Base-by-base conservation (phyloP, 1,140 invertebrate species). In the Frieseomelitta varia region DNA sequence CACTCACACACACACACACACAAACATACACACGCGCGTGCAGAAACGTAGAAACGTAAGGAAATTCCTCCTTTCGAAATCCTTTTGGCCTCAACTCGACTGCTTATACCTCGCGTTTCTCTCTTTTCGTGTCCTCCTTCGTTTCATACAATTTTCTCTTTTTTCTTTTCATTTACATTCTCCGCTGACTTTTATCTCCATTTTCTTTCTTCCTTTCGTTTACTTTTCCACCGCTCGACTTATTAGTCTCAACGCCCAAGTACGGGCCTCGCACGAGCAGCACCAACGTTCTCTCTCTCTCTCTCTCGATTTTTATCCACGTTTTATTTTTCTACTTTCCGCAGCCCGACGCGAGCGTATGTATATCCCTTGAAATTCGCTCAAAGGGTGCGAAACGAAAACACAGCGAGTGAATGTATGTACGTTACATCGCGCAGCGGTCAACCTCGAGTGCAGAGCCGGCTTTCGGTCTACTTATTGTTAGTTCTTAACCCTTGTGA, bases 321-420 rank as follows among this genome's bases (percentile, higher is more conserved):
- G 55, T 30, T 53, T 61, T 30, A 39, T 34, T 19, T 73, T 55
- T 47, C 11, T 34, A 81, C 21, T 30, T 76, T 27, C 27, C 63
- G 14, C 15, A 58, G 53, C 17, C 11, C 30, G 30, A 53, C 51
- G 10, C 39, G 1, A 24, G 71, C 14, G 19, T 47, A 17, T 27
- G 17, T 27, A 63, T 27, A 30, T 74, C 30, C 19, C 53, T 73
- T 17, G 11, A 56, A 56, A 56, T 69, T 63, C 30, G 74, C 81
- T 81, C 63, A 71, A 84, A 79, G 72, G 39, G 82, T 53, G 67
- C 79, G 79, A 83, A 30, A 83, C 34, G 73, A 51, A 89, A 88
- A 82, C 84, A 79, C 71, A 10, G 19, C 17, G 39, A 47, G 39
- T 34, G 74, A 89, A 79, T 85, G 79, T 39, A 79, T 85, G 79